phyloP scores from a whole-genome alignment of 1,140 invertebrate species.

The Drosophila nannoptera region DNA sequence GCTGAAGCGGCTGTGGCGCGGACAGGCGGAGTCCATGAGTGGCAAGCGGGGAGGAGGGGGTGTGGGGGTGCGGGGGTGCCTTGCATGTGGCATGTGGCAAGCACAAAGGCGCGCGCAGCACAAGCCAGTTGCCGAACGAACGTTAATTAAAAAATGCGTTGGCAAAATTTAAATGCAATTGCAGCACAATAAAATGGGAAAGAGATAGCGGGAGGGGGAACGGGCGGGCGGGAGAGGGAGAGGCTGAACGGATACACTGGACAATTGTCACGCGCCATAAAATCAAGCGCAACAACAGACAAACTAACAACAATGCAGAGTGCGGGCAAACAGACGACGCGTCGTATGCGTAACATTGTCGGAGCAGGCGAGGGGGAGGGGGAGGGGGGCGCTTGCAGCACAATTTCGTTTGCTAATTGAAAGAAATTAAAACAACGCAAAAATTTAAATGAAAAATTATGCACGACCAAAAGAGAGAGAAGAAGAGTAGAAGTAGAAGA shows the following conservation, averaged over 20 bases:
- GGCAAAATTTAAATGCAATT: slow-evolving; percentile 76
- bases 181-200: slow-evolving; percentile 62
- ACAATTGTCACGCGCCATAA: slow-evolving; percentile 77
- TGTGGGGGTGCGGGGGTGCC: not conserved
- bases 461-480: slow-evolving; percentile 28
- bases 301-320: slow-evolving; percentile 8
- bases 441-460: slow-evolving; percentile 56
- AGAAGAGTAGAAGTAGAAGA: not conserved
- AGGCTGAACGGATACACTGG: slow-evolving; percentile 22
- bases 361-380: not conserved
- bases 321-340: slow-evolving; percentile 19
- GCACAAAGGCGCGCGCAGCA: slow-evolving; percentile 35
- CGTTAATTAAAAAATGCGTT: slow-evolving; percentile 75
- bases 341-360: slow-evolving; percentile 60
- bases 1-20: not conserved
- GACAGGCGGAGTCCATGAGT: not conserved
- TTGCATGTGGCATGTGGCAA: slow-evolving; percentile 21
- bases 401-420: slow-evolving; percentile 70
- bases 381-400: slow-evolving; percentile 36
- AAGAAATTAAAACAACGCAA: slow-evolving; percentile 67
- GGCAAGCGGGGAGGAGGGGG: not conserved
- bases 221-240: not conserved
- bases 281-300: slow-evolving; percentile 53
- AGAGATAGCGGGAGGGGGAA: not conserved
- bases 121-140: slow-evolving; percentile 38